These are phyloP conservation scores for Steinernema khuongi DNA, from an alignment of 1,140 invertebrate species.

Conservation along the genomic window DNA sequence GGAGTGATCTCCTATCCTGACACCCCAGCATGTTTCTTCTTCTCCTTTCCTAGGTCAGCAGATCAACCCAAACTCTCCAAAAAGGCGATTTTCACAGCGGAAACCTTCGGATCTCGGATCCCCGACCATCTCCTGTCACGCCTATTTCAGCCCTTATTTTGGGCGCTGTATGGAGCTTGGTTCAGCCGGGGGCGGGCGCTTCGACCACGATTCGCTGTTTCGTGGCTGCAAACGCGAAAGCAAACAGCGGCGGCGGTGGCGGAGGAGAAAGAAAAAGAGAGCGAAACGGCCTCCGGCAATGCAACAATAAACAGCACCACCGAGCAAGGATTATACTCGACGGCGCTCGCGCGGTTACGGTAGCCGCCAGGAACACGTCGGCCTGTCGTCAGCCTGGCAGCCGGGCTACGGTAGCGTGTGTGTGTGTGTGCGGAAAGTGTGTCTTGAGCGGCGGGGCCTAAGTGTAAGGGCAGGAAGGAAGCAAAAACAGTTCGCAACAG, in stretches of 20 bases:
- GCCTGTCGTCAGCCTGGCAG: background rate
- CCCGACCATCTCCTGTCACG: background rate
- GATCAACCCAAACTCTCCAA: too few relatives aligned
- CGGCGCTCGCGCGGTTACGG: background rate
- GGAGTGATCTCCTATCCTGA: too few relatives aligned
- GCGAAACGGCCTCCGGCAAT: background rate
- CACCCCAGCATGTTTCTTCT: too few relatives aligned
- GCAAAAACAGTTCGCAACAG: slow-evolving; percentile 8
- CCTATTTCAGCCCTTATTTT: slow-evolving; percentile 7
- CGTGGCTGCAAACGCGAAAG: background rate
- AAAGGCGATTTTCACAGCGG: too few relatives aligned
- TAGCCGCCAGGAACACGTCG: background rate
- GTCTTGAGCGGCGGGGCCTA: background rate
- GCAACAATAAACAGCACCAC: slow-evolving; percentile 13
- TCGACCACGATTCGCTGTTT: slow-evolving; percentile 6
- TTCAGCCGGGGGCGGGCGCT: background rate
- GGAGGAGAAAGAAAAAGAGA: slow-evolving; percentile 1
- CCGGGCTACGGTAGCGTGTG: background rate
- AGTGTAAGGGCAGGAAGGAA: background rate
- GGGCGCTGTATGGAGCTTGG: background rate
- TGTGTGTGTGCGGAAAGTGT: background rate
- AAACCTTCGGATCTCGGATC: background rate
- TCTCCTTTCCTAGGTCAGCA: too few relatives aligned
- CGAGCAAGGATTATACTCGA: slow-evolving; percentile 16
- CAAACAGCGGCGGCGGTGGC: background rate